A percentile compares a stretch with the other conserved stretches of the same genome.
These are phyloP conservation scores for Illadopsis cleaveri DNA, from an alignment of 2,113 vertebrate species.

Conservation along the genomic window DNA sequence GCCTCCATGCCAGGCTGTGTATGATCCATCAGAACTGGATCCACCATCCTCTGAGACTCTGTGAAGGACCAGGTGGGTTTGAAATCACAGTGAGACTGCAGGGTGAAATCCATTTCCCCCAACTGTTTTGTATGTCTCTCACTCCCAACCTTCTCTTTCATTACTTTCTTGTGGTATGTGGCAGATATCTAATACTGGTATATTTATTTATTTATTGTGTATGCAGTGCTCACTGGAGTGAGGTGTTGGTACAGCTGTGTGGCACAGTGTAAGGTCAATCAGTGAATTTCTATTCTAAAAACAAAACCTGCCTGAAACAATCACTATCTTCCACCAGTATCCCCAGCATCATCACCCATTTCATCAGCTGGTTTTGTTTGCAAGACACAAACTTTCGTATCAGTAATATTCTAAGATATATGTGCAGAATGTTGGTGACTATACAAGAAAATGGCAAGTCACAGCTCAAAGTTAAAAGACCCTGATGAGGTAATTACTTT, in stretches of 20 bases:
- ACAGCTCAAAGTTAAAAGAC: background rate
- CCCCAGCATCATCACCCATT: background rate
- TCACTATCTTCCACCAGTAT: background rate
- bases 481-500: background rate
- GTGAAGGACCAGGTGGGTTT: background rate
- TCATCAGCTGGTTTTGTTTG: background rate
- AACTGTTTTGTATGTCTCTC: background rate
- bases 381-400: background rate
- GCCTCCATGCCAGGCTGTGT: background rate
- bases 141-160: background rate
- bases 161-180: background rate
- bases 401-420: background rate
- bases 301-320: background rate
- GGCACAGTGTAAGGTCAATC: background rate
- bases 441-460: background rate
- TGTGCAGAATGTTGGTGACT: background rate
- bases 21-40: background rate
- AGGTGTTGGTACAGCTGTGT: background rate
- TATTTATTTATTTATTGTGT: conserved; percentile 6
- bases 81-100: background rate
- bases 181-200: background rate
- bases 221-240: background rate
- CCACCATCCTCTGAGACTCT: background rate
- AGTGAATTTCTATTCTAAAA: background rate
- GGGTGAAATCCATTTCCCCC: background rate